Percentiles rank a stretch among this genome's conserved stretches.
phyloP scores from a whole-genome alignment of 2,113 vertebrate genomes.

The Oncorhynchus keta region DNA sequence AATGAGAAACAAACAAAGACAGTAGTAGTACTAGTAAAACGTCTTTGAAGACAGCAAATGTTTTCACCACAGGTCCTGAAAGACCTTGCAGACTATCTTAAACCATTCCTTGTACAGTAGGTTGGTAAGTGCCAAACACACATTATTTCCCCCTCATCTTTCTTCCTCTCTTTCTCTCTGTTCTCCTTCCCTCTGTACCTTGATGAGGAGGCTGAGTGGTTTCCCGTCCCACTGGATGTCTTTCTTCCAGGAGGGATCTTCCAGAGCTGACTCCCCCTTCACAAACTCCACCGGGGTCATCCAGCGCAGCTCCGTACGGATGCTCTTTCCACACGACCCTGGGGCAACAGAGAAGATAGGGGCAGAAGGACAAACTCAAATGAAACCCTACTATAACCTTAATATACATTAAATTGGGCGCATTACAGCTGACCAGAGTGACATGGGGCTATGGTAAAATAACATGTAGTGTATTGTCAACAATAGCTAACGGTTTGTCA shows the following conservation, averaged over 20 bases:
- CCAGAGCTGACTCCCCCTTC: neutral
- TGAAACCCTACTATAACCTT: too few relatives aligned
- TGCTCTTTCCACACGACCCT: constrained; percentile 62
- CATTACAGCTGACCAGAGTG: too few relatives aligned
- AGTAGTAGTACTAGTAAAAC: too few relatives aligned
- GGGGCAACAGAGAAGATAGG: constrained; percentile 11
- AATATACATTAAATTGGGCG: neutral
- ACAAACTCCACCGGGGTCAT: constrained; percentile 63
- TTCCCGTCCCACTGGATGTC: constrained; percentile 57
- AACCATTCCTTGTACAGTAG: too few relatives aligned
- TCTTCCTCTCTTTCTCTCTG: neutral
- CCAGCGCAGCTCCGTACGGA: constrained; percentile 69
- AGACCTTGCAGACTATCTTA: too few relatives aligned
- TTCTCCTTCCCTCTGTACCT: constrained; percentile 43
- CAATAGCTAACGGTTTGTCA: too few relatives aligned
- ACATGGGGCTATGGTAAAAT: too few relatives aligned
- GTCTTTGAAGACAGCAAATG: too few relatives aligned
- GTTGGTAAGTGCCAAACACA: too few relatives aligned
- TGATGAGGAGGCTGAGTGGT: constrained; percentile 44
- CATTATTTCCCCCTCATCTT: neutral
- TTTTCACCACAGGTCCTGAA: too few relatives aligned
- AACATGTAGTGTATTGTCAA: too few relatives aligned
- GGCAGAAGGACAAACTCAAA: too few relatives aligned
- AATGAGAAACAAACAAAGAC: constrained; percentile 25
- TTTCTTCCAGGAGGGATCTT: constrained; percentile 54